Percentiles rank a stretch among this genome's conserved stretches.
Conservation (phyloP, 2,113 vertebrate genomes). For the Tragulus kanchil region DNA sequence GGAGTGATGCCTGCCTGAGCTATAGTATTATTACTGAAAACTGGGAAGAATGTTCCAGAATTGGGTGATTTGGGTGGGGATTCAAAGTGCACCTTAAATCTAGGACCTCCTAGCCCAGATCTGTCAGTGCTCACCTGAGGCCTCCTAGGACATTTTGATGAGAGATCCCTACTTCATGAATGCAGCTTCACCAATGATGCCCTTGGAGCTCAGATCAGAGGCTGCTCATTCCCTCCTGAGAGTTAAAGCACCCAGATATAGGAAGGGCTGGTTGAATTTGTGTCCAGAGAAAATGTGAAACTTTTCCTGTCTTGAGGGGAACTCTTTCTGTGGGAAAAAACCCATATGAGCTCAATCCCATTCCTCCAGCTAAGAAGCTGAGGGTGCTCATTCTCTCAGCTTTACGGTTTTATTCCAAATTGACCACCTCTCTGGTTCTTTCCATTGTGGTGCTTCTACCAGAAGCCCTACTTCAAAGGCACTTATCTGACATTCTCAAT, state of each 20-base stretch:
- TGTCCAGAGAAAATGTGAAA: neutral
- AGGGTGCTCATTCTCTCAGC: neutral
- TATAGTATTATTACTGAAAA: neutral
- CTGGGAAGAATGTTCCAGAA: neutral
- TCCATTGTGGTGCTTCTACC: rapidly evolving
- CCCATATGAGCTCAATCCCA: neutral
- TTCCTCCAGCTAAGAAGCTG: neutral
- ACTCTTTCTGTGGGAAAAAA: neutral
- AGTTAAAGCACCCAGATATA: neutral
- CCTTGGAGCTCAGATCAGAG: neutral
- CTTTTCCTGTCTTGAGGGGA: neutral
- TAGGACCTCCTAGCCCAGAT: neutral
- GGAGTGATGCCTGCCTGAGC: neutral
- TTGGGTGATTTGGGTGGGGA: neutral
- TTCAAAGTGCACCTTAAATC: neutral
- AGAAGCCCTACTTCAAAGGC: no score
- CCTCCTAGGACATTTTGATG: neutral
- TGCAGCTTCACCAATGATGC: neutral
- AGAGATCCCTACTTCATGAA: rapidly evolving
- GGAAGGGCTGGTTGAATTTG: neutral
- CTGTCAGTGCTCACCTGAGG: neutral
- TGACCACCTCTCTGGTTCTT: neutral
- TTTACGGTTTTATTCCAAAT: rapidly evolving
- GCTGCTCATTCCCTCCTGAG: neutral
- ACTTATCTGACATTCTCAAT: neutral